Conservation (phyloP, 2,113 vertebrate species). For the Trematocara unimaculatum region DNA sequence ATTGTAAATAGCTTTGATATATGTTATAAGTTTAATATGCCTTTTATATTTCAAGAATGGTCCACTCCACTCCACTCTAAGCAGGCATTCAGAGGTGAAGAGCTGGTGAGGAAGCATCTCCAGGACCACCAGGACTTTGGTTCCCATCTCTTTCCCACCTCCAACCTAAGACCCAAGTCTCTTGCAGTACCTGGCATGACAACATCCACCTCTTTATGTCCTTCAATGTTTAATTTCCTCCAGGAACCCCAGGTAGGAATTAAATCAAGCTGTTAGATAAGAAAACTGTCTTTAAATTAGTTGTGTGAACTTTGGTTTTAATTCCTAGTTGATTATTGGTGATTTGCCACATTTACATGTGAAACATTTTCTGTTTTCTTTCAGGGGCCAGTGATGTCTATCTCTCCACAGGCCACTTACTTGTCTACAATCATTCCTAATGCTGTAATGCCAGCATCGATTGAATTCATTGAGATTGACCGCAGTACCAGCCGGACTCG, state of each 20-base stretch:
- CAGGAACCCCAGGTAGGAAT: slow-evolving; percentile 74
- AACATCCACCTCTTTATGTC: slow-evolving; percentile 56
- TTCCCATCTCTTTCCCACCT: slow-evolving; percentile 54
- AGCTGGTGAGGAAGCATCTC: slow-evolving; percentile 77
- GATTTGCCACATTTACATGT: not conserved
- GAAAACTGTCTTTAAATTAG: not conserved
- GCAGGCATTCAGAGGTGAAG: slow-evolving; percentile 60
- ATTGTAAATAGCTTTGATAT: not conserved
- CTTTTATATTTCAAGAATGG: not conserved
- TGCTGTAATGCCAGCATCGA: slow-evolving; percentile 83
- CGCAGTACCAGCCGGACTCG: slow-evolving; percentile 56
- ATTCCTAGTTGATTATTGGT: not conserved
- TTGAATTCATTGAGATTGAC: slow-evolving; percentile 89
- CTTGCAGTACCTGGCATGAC: slow-evolving; percentile 85
- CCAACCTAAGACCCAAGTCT: slow-evolving; percentile 82
- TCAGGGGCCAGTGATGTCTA: slow-evolving; percentile 87
- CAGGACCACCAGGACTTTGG: slow-evolving; percentile 69
- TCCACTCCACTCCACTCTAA: not conserved
- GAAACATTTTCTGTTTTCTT: not conserved
- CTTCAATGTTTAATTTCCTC: slow-evolving; percentile 54
- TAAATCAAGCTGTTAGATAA: not conserved
- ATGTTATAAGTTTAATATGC: not conserved
- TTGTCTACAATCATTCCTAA: slow-evolving; percentile 96
- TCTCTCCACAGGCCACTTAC: slow-evolving; percentile 95
- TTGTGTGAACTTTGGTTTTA: not conserved